These are phyloP conservation scores for Cirrhinus mrigala DNA, from an alignment of 2,797 vertebrate species.

Conservation along the genomic window DNA sequence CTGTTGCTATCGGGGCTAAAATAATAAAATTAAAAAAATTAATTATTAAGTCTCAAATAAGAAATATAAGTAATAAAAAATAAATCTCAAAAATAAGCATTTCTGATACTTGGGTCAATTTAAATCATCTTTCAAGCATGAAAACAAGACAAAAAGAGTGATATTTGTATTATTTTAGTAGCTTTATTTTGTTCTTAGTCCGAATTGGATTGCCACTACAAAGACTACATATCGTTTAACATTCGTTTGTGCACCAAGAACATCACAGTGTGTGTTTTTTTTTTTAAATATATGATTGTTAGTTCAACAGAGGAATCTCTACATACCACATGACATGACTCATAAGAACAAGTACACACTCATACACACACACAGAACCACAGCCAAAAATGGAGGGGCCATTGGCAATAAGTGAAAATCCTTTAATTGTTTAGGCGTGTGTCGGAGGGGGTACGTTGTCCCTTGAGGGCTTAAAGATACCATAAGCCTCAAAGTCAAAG, in stretches of 20 bases:
- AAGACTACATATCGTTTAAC: background rate
- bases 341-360: slow-evolving; percentile 12
- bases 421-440: slow-evolving; percentile 33
- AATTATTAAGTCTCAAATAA: no score
- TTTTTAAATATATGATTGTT: slow-evolving; percentile 1
- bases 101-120: background rate
- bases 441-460: background rate
- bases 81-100: background rate
- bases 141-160: background rate
- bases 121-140: background rate
- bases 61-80: no score
- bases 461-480: slow-evolving; percentile 23
- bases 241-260: background rate
- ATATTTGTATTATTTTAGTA: background rate
- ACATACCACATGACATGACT: slow-evolving; percentile 20
- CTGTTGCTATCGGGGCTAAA: background rate
- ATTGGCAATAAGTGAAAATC: slow-evolving; percentile 29
- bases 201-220: background rate
- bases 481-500: slow-evolving; percentile 31
- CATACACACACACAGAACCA: slow-evolving; percentile 45
- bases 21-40: background rate
- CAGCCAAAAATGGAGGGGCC: slow-evolving; percentile 36
- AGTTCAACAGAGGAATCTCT: background rate
- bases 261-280: background rate
- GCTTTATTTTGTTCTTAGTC: background rate